Evolutionary conservation across 2,888 invertebrate genomes (phyloP), one percentile per base, ranked within the genome.

Genomic region (Bimastos eiseni): DNA sequence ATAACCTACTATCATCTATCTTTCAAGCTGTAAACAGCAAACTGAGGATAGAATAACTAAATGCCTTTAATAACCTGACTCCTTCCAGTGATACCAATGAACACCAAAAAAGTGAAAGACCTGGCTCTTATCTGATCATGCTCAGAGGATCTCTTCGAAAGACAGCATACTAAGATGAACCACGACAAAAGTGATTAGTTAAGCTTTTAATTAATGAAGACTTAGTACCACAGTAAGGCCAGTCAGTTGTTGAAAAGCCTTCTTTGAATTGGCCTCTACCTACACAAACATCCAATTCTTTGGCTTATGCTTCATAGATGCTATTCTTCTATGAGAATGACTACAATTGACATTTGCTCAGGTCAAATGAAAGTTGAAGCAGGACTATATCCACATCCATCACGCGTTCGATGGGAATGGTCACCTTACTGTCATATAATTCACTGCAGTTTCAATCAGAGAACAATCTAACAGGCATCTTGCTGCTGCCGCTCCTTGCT

Each of bases 301-400:
- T n/a, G n/a, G n/a, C n/a, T 70, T 70, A n/a, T n/a, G 1, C 30
- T n/a, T 70, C 70, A 17, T n/a, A 70, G 13, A 70, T 70, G 70
- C 30, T n/a, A n/a, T n/a, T n/a, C 70, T 8, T 70, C n/a, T n/a
- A n/a, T 30, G 70, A 70, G 8, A 30, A n/a, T 8, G 70, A 70
- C n/a, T 30, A 70, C 11, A 70, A 70, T 70, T n/a, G 11, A 70
- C 70, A n/a, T 70, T 70, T 70, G 70, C 70, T 70, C 11, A 6
- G n/a, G 70, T 70, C 70, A 70, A 70, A 70, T 70, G 70, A n/a
- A 70, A 70, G 70, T n/a, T n/a, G 70, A 70, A 70, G 70, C n/a
- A 70, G 3, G 4, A 8, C 70, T n/a, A 3, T 17, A 30, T 13
- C 30, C 11, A 70, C 70, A 11, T 70, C 70, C 70, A 70, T 70